Evolutionary conservation across 2,113 vertebrate genomes (phyloP).

Genomic region (Panthera leo): DNA sequence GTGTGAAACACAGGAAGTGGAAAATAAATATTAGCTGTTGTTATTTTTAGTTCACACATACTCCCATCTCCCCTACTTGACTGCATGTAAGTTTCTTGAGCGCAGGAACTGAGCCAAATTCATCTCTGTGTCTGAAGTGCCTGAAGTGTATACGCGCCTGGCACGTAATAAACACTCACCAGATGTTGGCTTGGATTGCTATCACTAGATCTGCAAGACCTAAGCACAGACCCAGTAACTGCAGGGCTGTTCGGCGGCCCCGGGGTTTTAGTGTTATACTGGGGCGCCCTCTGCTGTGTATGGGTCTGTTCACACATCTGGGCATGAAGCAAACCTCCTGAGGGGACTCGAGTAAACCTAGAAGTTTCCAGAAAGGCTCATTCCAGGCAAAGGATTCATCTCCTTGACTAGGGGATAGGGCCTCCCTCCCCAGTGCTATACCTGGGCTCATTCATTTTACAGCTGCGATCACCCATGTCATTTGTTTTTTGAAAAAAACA

Average conservation of each 20-base stretch:
- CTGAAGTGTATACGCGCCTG: background rate
- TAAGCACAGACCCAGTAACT: background rate
- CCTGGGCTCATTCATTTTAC: background rate
- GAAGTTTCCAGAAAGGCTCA: background rate
- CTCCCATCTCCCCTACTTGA: background rate
- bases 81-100: background rate
- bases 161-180: background rate
- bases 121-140: background rate
- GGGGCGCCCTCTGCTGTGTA: constrained; percentile 62
- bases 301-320: background rate
- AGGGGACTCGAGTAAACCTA: background rate
- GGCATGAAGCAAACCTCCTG: background rate
- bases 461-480: background rate
- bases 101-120: background rate
- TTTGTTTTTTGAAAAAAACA: background rate
- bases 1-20: background rate
- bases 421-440: background rate
- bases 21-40: background rate
- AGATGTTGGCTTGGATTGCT: background rate
- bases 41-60: background rate
- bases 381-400: background rate
- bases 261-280: background rate
- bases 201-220: background rate
- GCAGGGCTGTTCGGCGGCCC: fast-evolving
- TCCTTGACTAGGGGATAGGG: background rate